Percentiles rank a stretch among this genome's conserved stretches.
Conservation (phyloP, 2,888 invertebrate genomes). For the Leistus spinibarbis region DNA sequence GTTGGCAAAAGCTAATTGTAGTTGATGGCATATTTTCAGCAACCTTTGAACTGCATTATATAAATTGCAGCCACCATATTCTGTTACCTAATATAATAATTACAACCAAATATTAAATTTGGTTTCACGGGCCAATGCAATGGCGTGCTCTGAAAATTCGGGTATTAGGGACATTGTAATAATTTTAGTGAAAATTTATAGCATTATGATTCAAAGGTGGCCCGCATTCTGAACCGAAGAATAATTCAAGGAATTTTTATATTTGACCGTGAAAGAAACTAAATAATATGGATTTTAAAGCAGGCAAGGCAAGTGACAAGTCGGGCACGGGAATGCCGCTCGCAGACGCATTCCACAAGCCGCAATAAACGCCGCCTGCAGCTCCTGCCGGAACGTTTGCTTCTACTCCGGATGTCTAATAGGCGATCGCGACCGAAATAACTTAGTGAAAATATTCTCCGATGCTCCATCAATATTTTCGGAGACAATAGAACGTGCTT, state of each 20-base stretch:
- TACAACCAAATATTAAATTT: too few species aligned
- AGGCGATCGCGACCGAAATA: constrained; percentile 4
- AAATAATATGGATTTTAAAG: neutral
- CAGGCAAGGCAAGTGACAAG: neutral
- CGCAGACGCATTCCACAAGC: neutral
- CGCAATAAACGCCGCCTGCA: constrained; percentile 1
- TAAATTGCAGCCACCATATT: too few species aligned
- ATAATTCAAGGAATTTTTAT: neutral
- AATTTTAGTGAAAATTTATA: too few species aligned
- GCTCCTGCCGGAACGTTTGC: neutral
- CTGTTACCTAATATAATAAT: too few species aligned
- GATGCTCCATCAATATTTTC: constrained; percentile 32
- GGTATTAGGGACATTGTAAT: too few species aligned
- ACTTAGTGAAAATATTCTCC: constrained; percentile 27
- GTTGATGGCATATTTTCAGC: too few species aligned
- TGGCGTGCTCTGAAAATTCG: too few species aligned
- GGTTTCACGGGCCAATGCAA: too few species aligned
- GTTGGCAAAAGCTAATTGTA: too few species aligned
- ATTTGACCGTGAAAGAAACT: neutral
- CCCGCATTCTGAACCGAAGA: too few species aligned
- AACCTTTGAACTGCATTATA: too few species aligned
- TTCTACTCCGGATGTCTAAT: neutral
- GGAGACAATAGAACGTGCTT: constrained; percentile 29
- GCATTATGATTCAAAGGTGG: too few species aligned
- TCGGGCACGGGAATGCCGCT: neutral